Evolutionary conservation across 2,888 invertebrate species (phyloP), one percentile per base, ranked within the genome.

Genomic region (Rhingia rostrata): DNA sequence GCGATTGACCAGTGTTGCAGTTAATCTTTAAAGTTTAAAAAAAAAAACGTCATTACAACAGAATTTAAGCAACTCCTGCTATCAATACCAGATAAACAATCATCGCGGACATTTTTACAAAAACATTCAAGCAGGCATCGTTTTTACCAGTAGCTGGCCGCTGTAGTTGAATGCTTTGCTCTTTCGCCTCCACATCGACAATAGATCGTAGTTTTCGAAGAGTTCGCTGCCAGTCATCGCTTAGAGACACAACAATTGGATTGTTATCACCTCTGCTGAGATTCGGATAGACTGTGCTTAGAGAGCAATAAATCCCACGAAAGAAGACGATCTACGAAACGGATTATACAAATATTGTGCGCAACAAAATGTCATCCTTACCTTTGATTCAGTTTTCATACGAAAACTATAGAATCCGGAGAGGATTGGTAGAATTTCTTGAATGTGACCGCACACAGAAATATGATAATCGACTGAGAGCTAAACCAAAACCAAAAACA

Each of bases 381-480:
- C 88, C 81, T 90, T 90, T 3, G 88, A 81, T 7, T 89, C 90
- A 3, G 87, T 78, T 37, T 88, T 90, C 75, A 89, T 88, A 14
- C 86, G 86, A 58, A 87, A 88, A 69, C 88, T 88, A 70, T 90
- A 88, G 60, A 87, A 89, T 22, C 88, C 88, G 74, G 89, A 88
- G 0, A 91, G 77, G 4, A 87, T 81, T 1, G 90, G 90, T 30
- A 91, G 47, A n/a, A 89, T 81, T 37, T 88, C 86, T 63, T 90
- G 90, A 32, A 90, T 83, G 6, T 88, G 87, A 14, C 79, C 72
- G 63, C 89, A 89, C 9, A 90, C 60, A 9, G 87, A 79, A 12
- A 88, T 84, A 58, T 90, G 90, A 85, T 89, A 90, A 66, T 90
- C 90, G 6, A 90, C 86, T 0, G 88, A 87, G 5, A 90, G 87